These are phyloP conservation scores for Perca schrenkii DNA, from an alignment of 2,113 vertebrate genomes.

Conservation along the genomic window DNA sequence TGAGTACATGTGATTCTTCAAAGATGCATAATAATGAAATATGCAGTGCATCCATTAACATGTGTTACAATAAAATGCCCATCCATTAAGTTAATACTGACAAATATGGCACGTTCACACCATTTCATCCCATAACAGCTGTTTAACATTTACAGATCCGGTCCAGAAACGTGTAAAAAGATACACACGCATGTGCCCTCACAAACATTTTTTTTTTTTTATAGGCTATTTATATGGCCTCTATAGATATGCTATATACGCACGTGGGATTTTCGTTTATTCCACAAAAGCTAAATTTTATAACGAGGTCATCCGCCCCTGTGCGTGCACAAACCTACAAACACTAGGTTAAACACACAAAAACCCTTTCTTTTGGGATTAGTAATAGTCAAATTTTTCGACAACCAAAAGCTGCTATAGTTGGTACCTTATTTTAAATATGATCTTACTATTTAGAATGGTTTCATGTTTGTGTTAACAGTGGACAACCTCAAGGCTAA, in stretches of 20 bases:
- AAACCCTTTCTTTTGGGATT: background rate
- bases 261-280: constrained; percentile 33
- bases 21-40: constrained; percentile 57
- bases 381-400: background rate
- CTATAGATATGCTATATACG: constrained; percentile 1
- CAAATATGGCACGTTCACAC: constrained; percentile 58
- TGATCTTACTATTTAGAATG: background rate
- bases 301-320: constrained; percentile 20
- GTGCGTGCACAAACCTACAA: background rate
- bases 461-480: background rate
- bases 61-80: constrained; percentile 68
- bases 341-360: constrained; percentile 6
- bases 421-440: background rate
- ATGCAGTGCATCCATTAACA: constrained; percentile 54
- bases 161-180: constrained; percentile 27
- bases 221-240: background rate
- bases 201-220: constrained; percentile 12
- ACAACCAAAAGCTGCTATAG: constrained; percentile 1
- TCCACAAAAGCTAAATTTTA: constrained; percentile 42
- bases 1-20: constrained; percentile 21
- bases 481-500: background rate
- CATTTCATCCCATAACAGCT: constrained; percentile 47
- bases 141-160: constrained; percentile 39
- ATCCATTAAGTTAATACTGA: constrained; percentile 64
- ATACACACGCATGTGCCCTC: constrained; percentile 5